A percentile compares a stretch with the other conserved stretches of the same genome.
Evolutionary conservation across 1,140 invertebrate species (phyloP).

Genomic region (Daktulosphaira vitifoliae): DNA sequence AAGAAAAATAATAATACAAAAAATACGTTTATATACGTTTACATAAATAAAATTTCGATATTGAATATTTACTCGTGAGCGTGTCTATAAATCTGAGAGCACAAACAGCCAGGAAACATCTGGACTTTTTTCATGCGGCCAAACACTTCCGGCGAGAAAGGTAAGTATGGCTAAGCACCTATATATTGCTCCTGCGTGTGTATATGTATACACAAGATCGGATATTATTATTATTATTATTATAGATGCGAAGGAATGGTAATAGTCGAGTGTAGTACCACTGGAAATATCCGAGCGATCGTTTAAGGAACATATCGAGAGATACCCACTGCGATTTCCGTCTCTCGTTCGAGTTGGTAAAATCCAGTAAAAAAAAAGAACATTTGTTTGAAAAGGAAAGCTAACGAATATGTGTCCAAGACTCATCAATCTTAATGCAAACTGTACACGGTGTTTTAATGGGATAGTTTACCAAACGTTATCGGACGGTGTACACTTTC

Average conservation of each 20-base stretch:
- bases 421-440: conserved; percentile 17
- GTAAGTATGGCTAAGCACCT: background rate
- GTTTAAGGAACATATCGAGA: too few species aligned
- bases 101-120: conserved; percentile 29
- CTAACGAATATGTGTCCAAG: background rate
- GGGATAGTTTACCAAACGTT: background rate
- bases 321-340: too few species aligned
- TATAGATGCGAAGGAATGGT: too few species aligned
- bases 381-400: background rate
- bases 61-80: conserved; percentile 33
- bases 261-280: too few species aligned
- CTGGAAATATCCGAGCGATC: too few species aligned
- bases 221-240: too few species aligned
- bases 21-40: background rate
- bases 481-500: background rate
- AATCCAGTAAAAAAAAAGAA: background rate
- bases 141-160: background rate
- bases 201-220: background rate
- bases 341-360: too few species aligned
- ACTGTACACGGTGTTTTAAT: background rate
- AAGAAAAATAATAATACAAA: background rate
- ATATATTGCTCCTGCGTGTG: background rate
- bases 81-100: conserved; percentile 5
- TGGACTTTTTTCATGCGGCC: conserved; percentile 9
- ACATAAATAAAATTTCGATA: background rate